These are phyloP conservation scores for Fundulus diaphanus DNA, from an alignment of 2,797 vertebrate species.

Conservation along the genomic window DNA sequence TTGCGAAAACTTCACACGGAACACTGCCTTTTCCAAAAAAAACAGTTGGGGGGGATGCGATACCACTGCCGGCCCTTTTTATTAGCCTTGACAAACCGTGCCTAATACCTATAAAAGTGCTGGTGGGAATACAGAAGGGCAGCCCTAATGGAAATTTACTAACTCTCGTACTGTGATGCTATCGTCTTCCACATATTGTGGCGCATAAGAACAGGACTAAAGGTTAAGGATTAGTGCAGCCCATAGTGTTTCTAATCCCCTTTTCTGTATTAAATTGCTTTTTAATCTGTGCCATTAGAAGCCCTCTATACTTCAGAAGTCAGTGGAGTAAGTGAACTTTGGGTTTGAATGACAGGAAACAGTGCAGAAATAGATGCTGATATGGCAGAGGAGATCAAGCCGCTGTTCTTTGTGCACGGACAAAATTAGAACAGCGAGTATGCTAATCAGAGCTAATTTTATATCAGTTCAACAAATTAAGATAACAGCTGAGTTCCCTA, in stretches of 20 bases:
- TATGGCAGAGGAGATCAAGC: conserved; percentile 20
- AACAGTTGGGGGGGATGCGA: conserved; percentile 68
- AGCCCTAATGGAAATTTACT: conserved; percentile 78
- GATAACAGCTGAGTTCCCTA: conserved; percentile 4
- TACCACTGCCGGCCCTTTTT: conserved; percentile 67
- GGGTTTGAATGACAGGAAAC: conserved; percentile 65
- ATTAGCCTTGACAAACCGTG: conserved; percentile 76
- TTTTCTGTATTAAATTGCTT: conserved; percentile 80
- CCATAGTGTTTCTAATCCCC: conserved; percentile 77
- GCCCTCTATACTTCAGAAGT: conserved; percentile 61
- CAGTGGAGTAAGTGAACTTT: conserved; percentile 63
- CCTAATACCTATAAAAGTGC: conserved; percentile 79
- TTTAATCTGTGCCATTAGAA: conserved; percentile 78
- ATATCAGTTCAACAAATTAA: conserved; percentile 12
- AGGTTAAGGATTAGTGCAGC: conserved; percentile 80
- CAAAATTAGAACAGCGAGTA: conserved; percentile 36
- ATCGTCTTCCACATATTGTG: conserved; percentile 74
- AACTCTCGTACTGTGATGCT: conserved; percentile 73
- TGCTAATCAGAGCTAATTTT: conserved; percentile 9
- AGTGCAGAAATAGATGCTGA: conserved; percentile 48
- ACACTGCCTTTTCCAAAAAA: conserved; percentile 65
- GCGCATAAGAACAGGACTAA: conserved; percentile 76
- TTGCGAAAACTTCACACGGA: conserved; percentile 77
- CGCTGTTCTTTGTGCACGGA: conserved; percentile 8
- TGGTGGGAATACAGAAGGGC: conserved; percentile 75